Conservation (phyloP, 2,888 invertebrate genomes). For the Neoitamus cyanurus region DNA sequence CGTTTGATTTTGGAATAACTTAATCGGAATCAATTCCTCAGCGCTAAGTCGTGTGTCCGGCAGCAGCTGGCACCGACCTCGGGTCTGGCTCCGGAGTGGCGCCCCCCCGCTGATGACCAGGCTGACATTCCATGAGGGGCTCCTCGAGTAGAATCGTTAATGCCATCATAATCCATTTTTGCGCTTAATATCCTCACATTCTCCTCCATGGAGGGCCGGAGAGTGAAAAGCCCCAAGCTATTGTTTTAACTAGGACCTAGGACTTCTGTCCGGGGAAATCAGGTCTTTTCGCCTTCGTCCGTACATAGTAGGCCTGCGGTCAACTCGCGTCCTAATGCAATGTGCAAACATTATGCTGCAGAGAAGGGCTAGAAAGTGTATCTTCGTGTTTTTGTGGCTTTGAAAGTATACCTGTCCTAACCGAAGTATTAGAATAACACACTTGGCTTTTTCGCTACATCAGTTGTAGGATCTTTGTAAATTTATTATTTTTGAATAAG, state of each 20-base stretch:
- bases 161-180: conserved; percentile 34
- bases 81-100: conserved; percentile 22
- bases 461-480: too few relatives aligned
- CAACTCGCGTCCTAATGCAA: too few relatives aligned
- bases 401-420: too few relatives aligned
- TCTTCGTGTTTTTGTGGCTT: too few relatives aligned
- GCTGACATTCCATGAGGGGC: background rate
- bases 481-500: too few relatives aligned
- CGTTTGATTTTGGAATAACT: conserved; percentile 34
- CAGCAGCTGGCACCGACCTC: conserved; percentile 12
- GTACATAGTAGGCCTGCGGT: too few relatives aligned
- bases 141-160: conserved; percentile 20
- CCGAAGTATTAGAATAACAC: too few relatives aligned
- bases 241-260: background rate
- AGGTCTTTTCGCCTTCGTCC: too few relatives aligned
- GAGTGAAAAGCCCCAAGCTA: background rate
- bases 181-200: conserved; percentile 17
- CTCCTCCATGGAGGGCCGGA: background rate
- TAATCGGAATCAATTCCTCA: conserved; percentile 36
- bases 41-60: background rate
- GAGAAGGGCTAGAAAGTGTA: too few relatives aligned
- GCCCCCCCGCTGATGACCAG: background rate
- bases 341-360: too few relatives aligned
- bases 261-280: background rate
- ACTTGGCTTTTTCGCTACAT: too few relatives aligned